Percentiles rank a stretch among this genome's conserved stretches.
Conservation (phyloP, 2,113 vertebrate species). For the Ascaphus truei region DNA sequence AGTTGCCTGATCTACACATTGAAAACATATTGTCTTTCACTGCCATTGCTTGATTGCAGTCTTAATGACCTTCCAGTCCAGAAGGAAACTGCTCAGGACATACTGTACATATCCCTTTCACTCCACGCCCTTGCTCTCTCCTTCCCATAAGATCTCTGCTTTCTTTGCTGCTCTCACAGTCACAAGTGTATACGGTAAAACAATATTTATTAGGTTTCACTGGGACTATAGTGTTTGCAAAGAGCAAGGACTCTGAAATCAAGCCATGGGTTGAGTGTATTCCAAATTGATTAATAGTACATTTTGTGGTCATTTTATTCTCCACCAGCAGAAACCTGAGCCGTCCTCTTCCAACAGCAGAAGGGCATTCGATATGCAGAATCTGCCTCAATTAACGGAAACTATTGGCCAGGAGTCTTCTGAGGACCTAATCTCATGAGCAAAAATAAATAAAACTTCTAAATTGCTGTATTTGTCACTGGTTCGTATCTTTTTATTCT, state of each 20-base stretch:
- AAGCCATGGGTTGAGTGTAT: background rate
- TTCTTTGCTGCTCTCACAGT: conserved; percentile 1
- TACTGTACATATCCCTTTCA: conserved; percentile 2
- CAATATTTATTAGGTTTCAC: conserved; percentile 20
- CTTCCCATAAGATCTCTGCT: conserved; percentile 1
- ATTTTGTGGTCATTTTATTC: conserved; percentile 28
- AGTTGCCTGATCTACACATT: background rate
- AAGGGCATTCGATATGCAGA: background rate
- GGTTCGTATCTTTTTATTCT: background rate
- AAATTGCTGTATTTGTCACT: background rate
- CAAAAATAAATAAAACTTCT: background rate
- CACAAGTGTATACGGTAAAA: conserved; percentile 26
- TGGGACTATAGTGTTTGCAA: conserved; percentile 11
- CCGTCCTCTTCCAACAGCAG: background rate
- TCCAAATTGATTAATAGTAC: conserved; percentile 20
- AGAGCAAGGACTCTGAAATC: conserved; percentile 17
- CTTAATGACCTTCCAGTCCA: conserved; percentile 1
- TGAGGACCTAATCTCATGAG: too few species aligned
- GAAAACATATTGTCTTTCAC: background rate
- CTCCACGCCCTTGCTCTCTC: conserved; percentile 4
- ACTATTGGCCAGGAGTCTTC: background rate
- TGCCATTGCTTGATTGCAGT: background rate
- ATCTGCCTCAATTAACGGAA: conserved; percentile 5
- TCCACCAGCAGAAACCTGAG: conserved; percentile 17
- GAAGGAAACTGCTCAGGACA: background rate